Evolutionary conservation across 2,888 invertebrate genomes (phyloP).

Genomic region (Aphidius colemani): DNA sequence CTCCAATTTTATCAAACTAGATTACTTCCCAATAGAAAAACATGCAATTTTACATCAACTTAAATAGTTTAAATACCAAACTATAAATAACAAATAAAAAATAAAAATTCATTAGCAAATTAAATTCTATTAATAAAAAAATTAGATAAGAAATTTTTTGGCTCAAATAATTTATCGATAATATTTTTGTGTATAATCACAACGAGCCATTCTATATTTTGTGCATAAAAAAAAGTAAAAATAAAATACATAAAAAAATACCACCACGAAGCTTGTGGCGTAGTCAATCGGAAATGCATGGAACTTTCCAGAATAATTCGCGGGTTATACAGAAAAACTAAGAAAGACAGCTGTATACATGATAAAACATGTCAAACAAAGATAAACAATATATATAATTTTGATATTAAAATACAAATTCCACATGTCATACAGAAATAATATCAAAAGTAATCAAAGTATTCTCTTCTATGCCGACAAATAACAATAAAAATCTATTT

Average conservation of each 20-base stretch:
- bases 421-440: background rate
- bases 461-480: constrained; percentile 17
- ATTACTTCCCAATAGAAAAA: no score
- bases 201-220: no score
- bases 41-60: no score
- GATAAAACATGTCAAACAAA: constrained; percentile 2
- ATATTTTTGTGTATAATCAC: no score
- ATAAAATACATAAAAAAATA: constrained; percentile 1
- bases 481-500: constrained; percentile 1
- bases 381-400: constrained; percentile 4
- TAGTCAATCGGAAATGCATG: constrained; percentile 37
- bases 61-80: no score
- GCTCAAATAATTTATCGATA: no score
- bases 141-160: no score
- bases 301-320: constrained; percentile 51
- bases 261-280: constrained; percentile 18
- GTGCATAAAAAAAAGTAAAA: background rate
- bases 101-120: background rate
- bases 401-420: background rate
- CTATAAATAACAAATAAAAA: no score
- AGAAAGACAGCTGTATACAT: constrained; percentile 13
- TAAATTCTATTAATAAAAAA: background rate
- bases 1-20: no score
- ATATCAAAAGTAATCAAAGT: background rate
- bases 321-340: constrained; percentile 29